phyloP scores from a whole-genome alignment of 2,888 invertebrate species.

The Meganola albula region DNA sequence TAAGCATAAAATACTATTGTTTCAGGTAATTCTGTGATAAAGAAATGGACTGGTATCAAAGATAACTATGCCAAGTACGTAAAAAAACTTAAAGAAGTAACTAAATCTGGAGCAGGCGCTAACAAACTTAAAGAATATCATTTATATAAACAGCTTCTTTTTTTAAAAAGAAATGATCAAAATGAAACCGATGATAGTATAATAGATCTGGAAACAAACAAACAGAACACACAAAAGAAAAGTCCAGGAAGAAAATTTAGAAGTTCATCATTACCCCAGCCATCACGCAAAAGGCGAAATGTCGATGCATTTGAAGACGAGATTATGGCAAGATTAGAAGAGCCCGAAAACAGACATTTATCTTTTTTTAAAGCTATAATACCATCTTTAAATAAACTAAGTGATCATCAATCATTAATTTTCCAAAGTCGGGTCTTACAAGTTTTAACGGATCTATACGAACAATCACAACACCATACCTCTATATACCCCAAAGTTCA shows the following conservation, averaged over 20 bases:
- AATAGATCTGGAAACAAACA: conserved; percentile 6
- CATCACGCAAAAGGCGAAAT: conserved; percentile 5
- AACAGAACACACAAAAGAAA: conserved; percentile 8
- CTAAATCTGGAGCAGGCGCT: conserved; percentile 15
- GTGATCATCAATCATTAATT: conserved; percentile 5
- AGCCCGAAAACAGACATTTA: conserved; percentile 6
- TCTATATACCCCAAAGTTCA: conserved; percentile 5
- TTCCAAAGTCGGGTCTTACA: conserved; percentile 4
- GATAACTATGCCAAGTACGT: conserved; percentile 2
- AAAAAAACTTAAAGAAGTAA: conserved; percentile 12
- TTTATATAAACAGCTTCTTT: conserved; percentile 16
- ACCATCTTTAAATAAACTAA: conserved; percentile 8
- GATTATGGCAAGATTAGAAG: conserved; percentile 6
- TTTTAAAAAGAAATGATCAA: conserved; percentile 10
- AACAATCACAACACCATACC: conserved; percentile 3
- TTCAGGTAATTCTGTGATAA: conserved; percentile 3
- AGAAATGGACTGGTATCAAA: conserved; percentile 4
- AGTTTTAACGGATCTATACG: conserved; percentile 4
- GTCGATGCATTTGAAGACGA: not conserved
- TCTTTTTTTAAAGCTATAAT: conserved; percentile 3
- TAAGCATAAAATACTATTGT: conserved; percentile 3
- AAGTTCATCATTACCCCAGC: not conserved
- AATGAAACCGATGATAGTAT: conserved; percentile 8
- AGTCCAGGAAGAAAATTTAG: conserved; percentile 1
- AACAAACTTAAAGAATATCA: conserved; percentile 13